phyloP scores from a whole-genome alignment of 2,113 vertebrate genomes.

The Salvelinus fontinalis region DNA sequence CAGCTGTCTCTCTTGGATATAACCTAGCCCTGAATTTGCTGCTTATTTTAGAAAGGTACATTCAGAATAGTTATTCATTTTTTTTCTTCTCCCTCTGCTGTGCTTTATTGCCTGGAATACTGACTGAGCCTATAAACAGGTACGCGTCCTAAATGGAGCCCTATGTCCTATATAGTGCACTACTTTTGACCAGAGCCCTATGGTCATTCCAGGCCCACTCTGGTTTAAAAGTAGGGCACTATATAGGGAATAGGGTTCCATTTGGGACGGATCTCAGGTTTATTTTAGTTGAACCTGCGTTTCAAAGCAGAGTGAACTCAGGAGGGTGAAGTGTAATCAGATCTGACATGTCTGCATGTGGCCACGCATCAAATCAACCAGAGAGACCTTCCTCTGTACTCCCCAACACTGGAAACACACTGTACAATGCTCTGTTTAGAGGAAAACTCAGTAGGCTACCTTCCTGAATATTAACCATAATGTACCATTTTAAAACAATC shows the following conservation, averaged over 20 bases:
- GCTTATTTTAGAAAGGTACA: conserved; percentile 24
- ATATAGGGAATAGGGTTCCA: too few species aligned
- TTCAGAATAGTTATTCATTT: background rate
- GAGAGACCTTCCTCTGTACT: conserved; percentile 18
- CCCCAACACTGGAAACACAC: background rate
- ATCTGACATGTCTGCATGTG: conserved; percentile 4
- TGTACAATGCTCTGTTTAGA: background rate
- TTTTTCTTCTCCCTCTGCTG: too few species aligned
- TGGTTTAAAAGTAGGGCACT: too few species aligned
- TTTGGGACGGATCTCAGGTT: background rate
- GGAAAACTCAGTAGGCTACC: background rate
- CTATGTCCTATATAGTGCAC: too few species aligned
- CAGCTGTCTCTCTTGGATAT: background rate
- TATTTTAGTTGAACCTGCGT: conserved; percentile 18
- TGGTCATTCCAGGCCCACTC: too few species aligned
- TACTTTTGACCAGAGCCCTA: too few species aligned
- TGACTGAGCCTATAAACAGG: background rate
- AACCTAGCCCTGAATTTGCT: background rate
- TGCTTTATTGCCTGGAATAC: background rate
- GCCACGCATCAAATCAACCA: conserved; percentile 9
- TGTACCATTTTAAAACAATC: background rate
- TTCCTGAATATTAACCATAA: conserved; percentile 4
- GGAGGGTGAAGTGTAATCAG: conserved; percentile 2
- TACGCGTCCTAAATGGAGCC: too few species aligned
- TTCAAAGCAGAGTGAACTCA: background rate